These are phyloP conservation scores for Amphilophus citrinellus DNA, from an alignment of 2,113 vertebrate genomes.

Conservation along the genomic window DNA sequence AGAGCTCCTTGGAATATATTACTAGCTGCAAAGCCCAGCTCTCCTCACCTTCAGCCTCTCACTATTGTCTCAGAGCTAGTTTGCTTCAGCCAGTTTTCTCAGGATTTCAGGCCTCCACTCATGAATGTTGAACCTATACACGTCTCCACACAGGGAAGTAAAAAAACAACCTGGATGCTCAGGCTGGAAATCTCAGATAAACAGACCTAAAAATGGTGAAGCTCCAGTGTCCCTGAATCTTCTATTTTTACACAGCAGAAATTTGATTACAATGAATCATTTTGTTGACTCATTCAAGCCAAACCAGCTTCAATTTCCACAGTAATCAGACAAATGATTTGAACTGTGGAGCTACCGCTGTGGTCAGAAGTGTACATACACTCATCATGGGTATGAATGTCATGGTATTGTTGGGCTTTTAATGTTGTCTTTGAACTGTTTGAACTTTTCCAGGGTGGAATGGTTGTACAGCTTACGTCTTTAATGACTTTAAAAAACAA, in stretches of 20 bases:
- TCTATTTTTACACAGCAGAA: neutral
- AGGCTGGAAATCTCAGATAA: neutral
- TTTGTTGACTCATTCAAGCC: neutral
- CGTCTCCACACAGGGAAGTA: slow-evolving; percentile 19
- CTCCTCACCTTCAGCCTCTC: slow-evolving; percentile 66
- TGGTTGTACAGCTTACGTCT: neutral
- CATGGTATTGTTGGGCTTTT: neutral
- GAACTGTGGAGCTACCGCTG: slow-evolving; percentile 8
- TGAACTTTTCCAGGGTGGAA: neutral
- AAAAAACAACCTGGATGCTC: slow-evolving; percentile 24
- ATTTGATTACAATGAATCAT: neutral
- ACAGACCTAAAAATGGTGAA: neutral
- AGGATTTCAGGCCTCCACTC: slow-evolving; percentile 51
- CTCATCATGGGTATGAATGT: neutral
- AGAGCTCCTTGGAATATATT: slow-evolving; percentile 77
- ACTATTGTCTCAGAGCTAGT: slow-evolving; percentile 53
- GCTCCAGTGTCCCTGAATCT: neutral
- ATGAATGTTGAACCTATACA: slow-evolving; percentile 55
- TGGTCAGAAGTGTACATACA: neutral
- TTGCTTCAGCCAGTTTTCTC: slow-evolving; percentile 56
- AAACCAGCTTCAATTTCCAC: slow-evolving; percentile 4
- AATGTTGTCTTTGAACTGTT: neutral
- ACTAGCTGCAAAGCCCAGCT: slow-evolving; percentile 58
- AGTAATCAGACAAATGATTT: slow-evolving; percentile 38
- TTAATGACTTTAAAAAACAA: neutral